Evolutionary conservation across 2,113 vertebrate species (phyloP).

Genomic region (Podocnemis expansa): DNA sequence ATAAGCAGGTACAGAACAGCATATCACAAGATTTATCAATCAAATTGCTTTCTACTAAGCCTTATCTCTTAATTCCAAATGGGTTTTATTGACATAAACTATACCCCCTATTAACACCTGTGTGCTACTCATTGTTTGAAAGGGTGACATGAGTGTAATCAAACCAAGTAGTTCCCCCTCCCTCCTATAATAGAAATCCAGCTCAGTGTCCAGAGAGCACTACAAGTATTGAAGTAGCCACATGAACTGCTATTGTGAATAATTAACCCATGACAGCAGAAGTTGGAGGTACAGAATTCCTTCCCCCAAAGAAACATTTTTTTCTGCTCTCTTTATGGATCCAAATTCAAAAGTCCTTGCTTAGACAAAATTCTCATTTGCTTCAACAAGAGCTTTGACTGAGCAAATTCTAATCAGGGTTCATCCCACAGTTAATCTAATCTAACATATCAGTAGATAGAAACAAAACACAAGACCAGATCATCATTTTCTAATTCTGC

Average conservation of each 20-base stretch:
- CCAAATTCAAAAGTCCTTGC: background rate
- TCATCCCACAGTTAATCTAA: background rate
- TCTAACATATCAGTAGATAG: background rate
- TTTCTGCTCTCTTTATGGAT: background rate
- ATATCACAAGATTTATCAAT: too few species aligned
- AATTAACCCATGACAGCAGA: background rate
- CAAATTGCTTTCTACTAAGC: too few species aligned
- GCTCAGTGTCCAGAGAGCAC: background rate
- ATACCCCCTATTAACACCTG: too few species aligned
- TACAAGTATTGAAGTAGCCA: background rate
- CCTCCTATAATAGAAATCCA: slow-evolving; percentile 35
- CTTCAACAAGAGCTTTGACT: background rate
- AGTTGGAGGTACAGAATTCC: background rate
- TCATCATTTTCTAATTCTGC: background rate
- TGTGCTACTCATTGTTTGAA: background rate
- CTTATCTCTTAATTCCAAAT: too few species aligned
- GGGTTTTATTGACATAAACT: too few species aligned
- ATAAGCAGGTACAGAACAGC: too few species aligned
- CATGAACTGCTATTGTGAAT: slow-evolving; percentile 1
- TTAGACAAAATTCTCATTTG: background rate
- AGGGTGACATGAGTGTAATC: background rate
- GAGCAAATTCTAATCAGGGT: background rate
- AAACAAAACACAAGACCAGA: background rate
- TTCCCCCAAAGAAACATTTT: background rate
- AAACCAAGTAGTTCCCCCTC: slow-evolving; percentile 6